Evolutionary conservation across 1,140 invertebrate species (phyloP).

Genomic region (Potamilus streckersoni): DNA sequence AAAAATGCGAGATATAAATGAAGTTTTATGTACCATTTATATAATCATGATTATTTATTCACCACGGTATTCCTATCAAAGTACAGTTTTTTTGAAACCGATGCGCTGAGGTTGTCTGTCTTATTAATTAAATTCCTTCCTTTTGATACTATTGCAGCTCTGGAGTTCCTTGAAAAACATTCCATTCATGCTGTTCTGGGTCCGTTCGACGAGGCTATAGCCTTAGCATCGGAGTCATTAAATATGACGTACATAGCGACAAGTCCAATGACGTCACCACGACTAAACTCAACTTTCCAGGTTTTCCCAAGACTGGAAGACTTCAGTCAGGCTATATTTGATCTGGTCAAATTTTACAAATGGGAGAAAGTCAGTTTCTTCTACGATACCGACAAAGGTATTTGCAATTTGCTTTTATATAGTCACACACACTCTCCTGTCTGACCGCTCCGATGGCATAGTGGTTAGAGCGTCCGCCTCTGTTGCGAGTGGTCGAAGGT

Average conservation of each 20-base stretch:
- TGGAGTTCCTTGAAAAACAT: slow-evolving; percentile 29
- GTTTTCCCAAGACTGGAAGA: slow-evolving; percentile 42
- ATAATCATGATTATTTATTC: too few species aligned
- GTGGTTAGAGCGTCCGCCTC: too few species aligned
- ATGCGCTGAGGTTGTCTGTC: too few species aligned
- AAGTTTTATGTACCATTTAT: too few species aligned
- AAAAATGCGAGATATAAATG: too few species aligned
- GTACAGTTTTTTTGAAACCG: too few species aligned
- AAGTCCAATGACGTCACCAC: slow-evolving; percentile 30
- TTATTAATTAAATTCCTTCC: too few species aligned
- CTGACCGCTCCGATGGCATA: too few species aligned
- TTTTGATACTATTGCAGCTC: slow-evolving; percentile 33
- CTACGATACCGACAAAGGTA: slow-evolving; percentile 57
- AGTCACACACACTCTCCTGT: too few species aligned
- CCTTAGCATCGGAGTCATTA: slow-evolving; percentile 50
- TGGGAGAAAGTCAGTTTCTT: slow-evolving; percentile 60
- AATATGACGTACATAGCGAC: slow-evolving; percentile 53
- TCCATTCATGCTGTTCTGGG: slow-evolving; percentile 50
- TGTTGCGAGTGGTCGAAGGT: too few species aligned
- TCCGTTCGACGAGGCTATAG: slow-evolving; percentile 47
- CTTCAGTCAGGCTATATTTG: slow-evolving; percentile 47
- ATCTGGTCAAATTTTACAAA: slow-evolving; percentile 44
- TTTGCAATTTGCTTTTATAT: not conserved
- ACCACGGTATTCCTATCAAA: too few species aligned
- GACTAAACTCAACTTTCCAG: slow-evolving; percentile 42